Conservation (phyloP, 2,113 vertebrate genomes). For the Strix uralensis region DNA sequence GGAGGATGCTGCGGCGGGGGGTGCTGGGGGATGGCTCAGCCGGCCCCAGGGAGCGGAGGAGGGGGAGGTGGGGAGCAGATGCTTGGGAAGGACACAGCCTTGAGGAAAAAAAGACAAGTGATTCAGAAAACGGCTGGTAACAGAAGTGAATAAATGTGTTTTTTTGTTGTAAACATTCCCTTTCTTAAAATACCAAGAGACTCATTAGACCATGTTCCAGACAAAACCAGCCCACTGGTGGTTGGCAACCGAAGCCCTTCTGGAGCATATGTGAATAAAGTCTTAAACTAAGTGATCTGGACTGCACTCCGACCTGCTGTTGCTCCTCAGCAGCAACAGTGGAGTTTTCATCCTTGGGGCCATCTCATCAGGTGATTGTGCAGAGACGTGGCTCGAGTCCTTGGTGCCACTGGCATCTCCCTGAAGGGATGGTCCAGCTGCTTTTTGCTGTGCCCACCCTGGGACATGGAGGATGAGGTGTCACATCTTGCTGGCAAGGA, state of each 20-base stretch:
- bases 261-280: not conserved
- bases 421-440: too few species aligned
- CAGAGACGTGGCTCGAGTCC: not conserved
- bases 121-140: constrained; percentile 20
- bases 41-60: not conserved
- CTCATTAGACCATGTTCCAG: constrained; percentile 27
- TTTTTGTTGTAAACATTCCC: not conserved
- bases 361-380: accelerated
- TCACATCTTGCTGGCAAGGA: not conserved
- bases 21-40: not conserved
- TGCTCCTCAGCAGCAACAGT: not conserved
- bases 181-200: constrained; percentile 35
- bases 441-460: not conserved
- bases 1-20: not conserved
- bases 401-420: not conserved
- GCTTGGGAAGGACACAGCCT: not conserved
- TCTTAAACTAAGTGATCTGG: not conserved
- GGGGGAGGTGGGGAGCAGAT: constrained; percentile 23
- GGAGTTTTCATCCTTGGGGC: not conserved
- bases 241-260: not conserved
- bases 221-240: not conserved
- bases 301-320: not conserved
- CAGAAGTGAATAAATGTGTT: not conserved
- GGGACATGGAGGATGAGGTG: not conserved
- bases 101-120: not conserved